These are phyloP conservation scores for Ornithorhynchus anatinus DNA, from an alignment of 2,113 vertebrate species.

Conservation along the genomic window DNA sequence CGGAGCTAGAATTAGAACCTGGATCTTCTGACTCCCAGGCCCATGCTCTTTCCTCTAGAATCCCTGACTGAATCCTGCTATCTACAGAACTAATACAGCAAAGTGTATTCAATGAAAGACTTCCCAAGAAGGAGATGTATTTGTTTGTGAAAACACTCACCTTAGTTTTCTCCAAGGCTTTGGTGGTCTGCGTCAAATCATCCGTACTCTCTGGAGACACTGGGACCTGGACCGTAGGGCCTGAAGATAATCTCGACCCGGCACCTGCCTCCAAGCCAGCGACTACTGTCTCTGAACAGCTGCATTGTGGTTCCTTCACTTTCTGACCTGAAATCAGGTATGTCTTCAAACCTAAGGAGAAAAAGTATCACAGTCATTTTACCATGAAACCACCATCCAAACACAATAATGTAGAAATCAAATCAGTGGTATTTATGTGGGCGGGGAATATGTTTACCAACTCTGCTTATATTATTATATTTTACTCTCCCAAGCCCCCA, in stretches of 20 bases:
- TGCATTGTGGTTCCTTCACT: slow-evolving; percentile 78
- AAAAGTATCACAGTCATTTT: slow-evolving; percentile 49
- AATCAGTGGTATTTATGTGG: not conserved
- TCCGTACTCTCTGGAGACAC: slow-evolving; percentile 60
- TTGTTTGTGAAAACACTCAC: slow-evolving; percentile 67
- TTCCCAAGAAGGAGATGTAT: too few species aligned
- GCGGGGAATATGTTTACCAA: not conserved
- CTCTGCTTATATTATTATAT: not conserved
- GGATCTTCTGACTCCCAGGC: too few species aligned
- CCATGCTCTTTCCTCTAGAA: too few species aligned
- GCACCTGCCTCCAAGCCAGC: slow-evolving; percentile 73
- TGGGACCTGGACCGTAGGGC: slow-evolving; percentile 55
- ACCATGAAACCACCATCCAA: not conserved
- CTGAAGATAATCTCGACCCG: slow-evolving; percentile 42
- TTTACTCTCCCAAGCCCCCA: too few species aligned
- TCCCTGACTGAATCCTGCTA: too few species aligned
- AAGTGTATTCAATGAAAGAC: too few species aligned
- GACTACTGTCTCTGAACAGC: slow-evolving; percentile 77
- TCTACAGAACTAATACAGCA: too few species aligned
- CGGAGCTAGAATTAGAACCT: too few species aligned
- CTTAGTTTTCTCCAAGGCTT: slow-evolving; percentile 71
- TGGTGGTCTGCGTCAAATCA: slow-evolving; percentile 64
- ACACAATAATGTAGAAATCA: not conserved
- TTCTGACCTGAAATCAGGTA: slow-evolving; percentile 92
- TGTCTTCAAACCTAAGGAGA: slow-evolving; percentile 86